Evolutionary conservation across 2,797 vertebrate genomes (phyloP), one percentile per base, ranked within the genome.

Genomic region (Ambastaia sidthimunki): DNA sequence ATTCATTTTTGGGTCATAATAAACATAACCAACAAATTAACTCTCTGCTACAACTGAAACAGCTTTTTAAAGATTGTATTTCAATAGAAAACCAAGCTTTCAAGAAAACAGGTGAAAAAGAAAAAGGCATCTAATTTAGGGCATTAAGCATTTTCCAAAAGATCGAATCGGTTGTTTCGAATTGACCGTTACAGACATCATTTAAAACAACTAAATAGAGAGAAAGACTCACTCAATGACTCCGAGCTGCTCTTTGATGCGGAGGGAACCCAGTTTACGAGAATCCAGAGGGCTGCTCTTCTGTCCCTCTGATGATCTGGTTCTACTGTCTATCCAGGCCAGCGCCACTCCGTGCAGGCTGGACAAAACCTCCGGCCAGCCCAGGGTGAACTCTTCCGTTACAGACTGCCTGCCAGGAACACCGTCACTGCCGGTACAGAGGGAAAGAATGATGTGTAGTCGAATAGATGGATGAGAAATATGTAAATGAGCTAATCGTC

Each of bases 291-390:
- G 54, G 2, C 89, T 48, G 41, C 91, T 89, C 87, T 93, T 94
- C 84, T 94, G 93, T 6, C 93, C 92, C 7, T 92, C 90, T 2
- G 90, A 91, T 0, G 88, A 87, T 19, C 91, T 89, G 3, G 88
- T 94, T 77, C 92, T 87, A 77, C 92, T 90, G 28, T 95, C 94
- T 82, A 95, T 92, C 89, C 90, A 92, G 72, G 93, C 94, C 84
- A 95, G 83, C 47, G 93, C 93, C 71, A 93, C 91, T 0, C 86
- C 89, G 41, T 94, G 89, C 0, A 88, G 86, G 85, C 94, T 93
- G 70, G 90, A 92, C 50, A 96, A 92, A 71, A 93, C 92, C 80
- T 94, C 91, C 31, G 93, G 91, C 95, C 95, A 96, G 84, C 86
- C 90, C 0, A 95, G 90, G 28, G 87, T 55, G 74, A 95, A 95